Conservation (phyloP, 1,140 invertebrate genomes). For the Drosophila subpulchrella region DNA sequence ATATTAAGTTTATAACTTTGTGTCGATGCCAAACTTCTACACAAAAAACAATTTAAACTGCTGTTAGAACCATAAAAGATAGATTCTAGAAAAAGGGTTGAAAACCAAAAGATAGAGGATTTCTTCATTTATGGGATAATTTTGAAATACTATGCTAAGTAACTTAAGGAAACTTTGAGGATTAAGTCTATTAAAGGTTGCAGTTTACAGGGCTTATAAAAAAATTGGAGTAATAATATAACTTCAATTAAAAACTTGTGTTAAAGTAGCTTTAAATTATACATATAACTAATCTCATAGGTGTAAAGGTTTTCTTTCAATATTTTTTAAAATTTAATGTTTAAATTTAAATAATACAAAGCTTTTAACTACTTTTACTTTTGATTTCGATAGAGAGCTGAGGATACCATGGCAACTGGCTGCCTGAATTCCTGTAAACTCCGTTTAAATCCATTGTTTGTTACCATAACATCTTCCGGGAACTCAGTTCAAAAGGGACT, state of each 20-base stretch:
- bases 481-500: slow-evolving; percentile 60
- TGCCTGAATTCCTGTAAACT: slow-evolving; percentile 67
- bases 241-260: too few relatives aligned
- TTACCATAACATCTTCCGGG: background rate
- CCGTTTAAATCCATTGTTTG: slow-evolving; percentile 22
- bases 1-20: slow-evolving; percentile 17
- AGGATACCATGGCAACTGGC: background rate
- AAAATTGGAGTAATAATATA: background rate
- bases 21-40: slow-evolving; percentile 14
- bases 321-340: background rate
- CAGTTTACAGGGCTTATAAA: background rate
- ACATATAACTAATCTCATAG: too few relatives aligned
- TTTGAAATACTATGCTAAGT: background rate
- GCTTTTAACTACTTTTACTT: background rate
- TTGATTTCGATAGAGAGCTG: slow-evolving; percentile 18
- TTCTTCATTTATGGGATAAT: too few relatives aligned
- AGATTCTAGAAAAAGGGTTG: too few relatives aligned
- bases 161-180: background rate
- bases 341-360: background rate
- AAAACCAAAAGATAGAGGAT: too few relatives aligned
- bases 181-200: background rate
- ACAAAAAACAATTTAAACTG: slow-evolving; percentile 13
- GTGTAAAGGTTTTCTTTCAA: background rate
- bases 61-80: background rate
- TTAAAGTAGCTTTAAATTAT: too few relatives aligned